Evolutionary conservation across 2,888 invertebrate genomes (phyloP), one percentile per base, ranked within the genome.

Genomic region (Caenorhabditis zanzibari): DNA sequence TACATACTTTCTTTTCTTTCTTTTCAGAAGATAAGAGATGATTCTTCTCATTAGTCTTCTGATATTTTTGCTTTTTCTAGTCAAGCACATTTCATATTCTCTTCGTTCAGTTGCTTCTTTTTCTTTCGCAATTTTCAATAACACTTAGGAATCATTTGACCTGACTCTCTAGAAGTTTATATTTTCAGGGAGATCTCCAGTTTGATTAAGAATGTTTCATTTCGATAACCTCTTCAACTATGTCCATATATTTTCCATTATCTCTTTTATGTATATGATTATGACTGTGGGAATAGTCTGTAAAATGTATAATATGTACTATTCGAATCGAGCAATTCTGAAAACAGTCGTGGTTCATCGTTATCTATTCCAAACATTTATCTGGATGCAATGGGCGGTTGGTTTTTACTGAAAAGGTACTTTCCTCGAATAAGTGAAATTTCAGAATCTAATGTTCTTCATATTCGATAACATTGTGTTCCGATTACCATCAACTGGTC

Each of bases 361-460:
- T 16, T 68, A 59, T 26, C 10, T 76, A n/a, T 76, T 76, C n/a
- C 38, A 24, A 49, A 68, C 64, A 12, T 76, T 76, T 22, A 32
- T 76, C 12, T 76, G 68, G 76, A 76, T 76, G 76, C 44, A 76
- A 24, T 35, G 58, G 7, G 68, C 76, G 49, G 76, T 76, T 19
- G 16, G 54, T 73, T 41, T 26, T 35, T 56, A 26, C 26, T 26
- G 44, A 26, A 49, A 22, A 52, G 19, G n/a, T n/a, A n/a, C n/a
- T n/a, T n/a, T 54, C 19, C 24, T 24, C 19, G 10, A 26, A 0
- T 9, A 24, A 12, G 5, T 12, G 4, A 12, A 38, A 32, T 32
- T 68, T 14, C 68, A 76, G 76, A 76, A 76, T 61, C 26, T 76
- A 10, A 49, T n/a, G 1, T 61, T 68, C 24, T 76, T 69, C n/a